Evolutionary conservation across 2,797 vertebrate species (phyloP).

Genomic region (Smutsia temminckii): DNA sequence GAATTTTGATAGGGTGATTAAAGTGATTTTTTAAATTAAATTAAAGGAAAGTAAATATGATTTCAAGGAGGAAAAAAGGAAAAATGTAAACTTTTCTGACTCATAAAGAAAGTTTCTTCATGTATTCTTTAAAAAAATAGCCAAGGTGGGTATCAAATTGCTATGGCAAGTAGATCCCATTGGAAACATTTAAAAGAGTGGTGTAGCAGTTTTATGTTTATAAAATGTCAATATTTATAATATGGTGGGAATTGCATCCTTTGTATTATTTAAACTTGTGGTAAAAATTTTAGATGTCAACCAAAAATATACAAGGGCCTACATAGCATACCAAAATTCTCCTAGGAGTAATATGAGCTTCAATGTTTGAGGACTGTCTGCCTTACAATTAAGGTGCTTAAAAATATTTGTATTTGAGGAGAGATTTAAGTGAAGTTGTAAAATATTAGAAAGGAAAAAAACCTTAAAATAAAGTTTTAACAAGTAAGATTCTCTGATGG

Average conservation of each 20-base stretch:
- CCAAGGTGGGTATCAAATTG: constrained; percentile 26
- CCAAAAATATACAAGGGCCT: background rate
- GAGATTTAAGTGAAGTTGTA: background rate
- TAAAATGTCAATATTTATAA: constrained; percentile 43
- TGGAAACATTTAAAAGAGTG: constrained; percentile 14
- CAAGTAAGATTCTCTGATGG: background rate
- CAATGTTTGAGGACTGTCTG: background rate
- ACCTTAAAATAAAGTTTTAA: background rate
- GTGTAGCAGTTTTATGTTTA: constrained; percentile 31
- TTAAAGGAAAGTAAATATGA: background rate
- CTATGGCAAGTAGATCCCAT: constrained; percentile 18
- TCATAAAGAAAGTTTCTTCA: constrained; percentile 15
- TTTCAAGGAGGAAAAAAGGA: constrained; percentile 50
- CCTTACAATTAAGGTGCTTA: background rate
- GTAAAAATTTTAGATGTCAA: background rate
- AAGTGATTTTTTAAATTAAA: background rate
- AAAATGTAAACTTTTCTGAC: constrained; percentile 3
- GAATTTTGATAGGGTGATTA: constrained; percentile 1
- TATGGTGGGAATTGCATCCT: background rate
- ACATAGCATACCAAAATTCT: background rate
- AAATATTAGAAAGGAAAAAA: background rate
- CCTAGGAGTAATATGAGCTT: background rate
- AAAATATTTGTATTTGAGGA: background rate
- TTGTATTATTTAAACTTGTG: constrained; percentile 14
- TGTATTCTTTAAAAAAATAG: constrained; percentile 6